These are phyloP conservation scores for Myzus persicae DNA, from an alignment of 1,140 invertebrate species.

Conservation along the genomic window DNA sequence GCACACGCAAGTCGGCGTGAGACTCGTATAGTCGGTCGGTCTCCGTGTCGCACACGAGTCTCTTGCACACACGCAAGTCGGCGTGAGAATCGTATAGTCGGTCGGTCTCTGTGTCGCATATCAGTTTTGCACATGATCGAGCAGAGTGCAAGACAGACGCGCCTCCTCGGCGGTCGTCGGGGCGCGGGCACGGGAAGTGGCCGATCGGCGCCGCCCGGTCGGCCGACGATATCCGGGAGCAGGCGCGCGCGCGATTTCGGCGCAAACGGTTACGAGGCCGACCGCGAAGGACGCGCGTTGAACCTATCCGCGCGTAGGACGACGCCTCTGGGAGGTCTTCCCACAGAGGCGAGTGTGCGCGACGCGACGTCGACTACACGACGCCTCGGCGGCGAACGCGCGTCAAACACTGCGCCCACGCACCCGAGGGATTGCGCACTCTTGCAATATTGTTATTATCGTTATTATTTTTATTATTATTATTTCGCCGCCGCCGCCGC, in stretches of 20 bases:
- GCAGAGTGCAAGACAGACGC: background rate
- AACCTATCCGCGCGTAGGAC: slow-evolving; percentile 52
- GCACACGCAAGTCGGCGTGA: background rate
- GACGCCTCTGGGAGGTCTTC: slow-evolving; percentile 58
- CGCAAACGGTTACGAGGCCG: slow-evolving; percentile 49
- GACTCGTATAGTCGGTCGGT: too few species aligned
- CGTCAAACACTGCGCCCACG: slow-evolving; percentile 46
- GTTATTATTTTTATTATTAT: background rate
- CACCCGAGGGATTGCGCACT: background rate
- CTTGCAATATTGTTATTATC: background rate
- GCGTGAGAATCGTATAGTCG: background rate
- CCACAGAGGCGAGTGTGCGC: background rate
- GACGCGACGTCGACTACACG: background rate
- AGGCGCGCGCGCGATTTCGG: slow-evolving; percentile 22
- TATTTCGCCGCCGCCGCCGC: background rate
- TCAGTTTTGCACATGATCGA: background rate
- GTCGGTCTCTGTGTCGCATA: too few species aligned
- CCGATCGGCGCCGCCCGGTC: background rate
- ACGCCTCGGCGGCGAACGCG: slow-evolving; percentile 11
- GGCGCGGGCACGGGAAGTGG: background rate
- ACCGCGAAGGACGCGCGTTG: slow-evolving; percentile 50
- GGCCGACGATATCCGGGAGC: slow-evolving; percentile 33
- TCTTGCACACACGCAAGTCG: background rate
- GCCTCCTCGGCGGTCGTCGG: background rate
- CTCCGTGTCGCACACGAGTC: too few species aligned